Evolutionary conservation across 2,797 vertebrate genomes (phyloP), one percentile per base, ranked within the genome.

Genomic region (Hemibagrus guttatus): DNA sequence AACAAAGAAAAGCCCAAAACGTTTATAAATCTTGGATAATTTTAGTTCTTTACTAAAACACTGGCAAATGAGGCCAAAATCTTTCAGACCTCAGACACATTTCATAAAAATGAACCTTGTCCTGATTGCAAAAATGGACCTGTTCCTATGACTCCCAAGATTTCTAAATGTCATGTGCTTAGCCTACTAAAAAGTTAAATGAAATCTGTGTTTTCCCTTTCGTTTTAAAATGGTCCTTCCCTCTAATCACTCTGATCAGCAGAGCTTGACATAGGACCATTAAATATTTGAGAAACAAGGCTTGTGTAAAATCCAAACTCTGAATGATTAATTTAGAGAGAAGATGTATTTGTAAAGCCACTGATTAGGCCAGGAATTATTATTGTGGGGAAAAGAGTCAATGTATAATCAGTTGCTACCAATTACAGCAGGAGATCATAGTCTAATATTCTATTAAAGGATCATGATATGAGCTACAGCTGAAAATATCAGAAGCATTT

Each of bases 151-250:
- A 76, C 42, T 76, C 28, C 7, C 49, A 28, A 63, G 61, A 42
- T 71, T 71, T 69, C 49, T 31, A 81, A 86, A 81, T 81, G 66
- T 42, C 49, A 61, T 5, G 46, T 69, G 28, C 66, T 49, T 58
- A 72, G 21, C 54, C 69, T 8, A 16, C 31, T 21, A 80, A 80
- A 68, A 46, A 19, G 9, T 26, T 28, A 28, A 31, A 72, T 49
- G 0, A 58, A 72, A 71, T 42, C 69, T 58, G 54, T 23, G 66
- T 21, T 63, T 61, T 80, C 42, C 21, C 56, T 6, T 26, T 79
- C 58, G 3, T 19, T 23, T 26, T 79, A 59, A 78, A 76, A 78
- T 39, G 54, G 52, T 59, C 31, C 14, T 39, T 58, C 31, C 31
- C 16, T 42, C 56, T 80, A 80, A 39, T 6, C 19, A 59, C 19